Evolutionary conservation across 2,888 invertebrate genomes (phyloP).

Genomic region (Agonopterix subpropinquella): DNA sequence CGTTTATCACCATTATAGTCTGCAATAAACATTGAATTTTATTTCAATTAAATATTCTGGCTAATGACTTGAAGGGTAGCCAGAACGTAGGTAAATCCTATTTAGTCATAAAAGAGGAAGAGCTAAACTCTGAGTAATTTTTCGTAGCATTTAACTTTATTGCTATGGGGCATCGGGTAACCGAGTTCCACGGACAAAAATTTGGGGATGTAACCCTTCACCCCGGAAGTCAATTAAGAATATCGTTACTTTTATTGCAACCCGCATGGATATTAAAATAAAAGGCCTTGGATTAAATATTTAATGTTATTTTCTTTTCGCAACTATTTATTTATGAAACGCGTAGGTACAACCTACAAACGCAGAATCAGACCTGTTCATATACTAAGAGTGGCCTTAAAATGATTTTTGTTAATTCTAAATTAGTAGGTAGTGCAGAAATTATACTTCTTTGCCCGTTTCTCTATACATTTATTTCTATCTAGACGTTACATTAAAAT

Average conservation of each 20-base stretch:
- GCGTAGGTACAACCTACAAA: too few species aligned
- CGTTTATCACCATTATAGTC: not conserved
- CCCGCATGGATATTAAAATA: slow-evolving; percentile 4
- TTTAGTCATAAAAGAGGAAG: slow-evolving; percentile 7
- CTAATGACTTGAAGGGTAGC: slow-evolving; percentile 1
- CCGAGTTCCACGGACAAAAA: slow-evolving; percentile 5
- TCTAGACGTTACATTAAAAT: too few species aligned
- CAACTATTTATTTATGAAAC: too few species aligned
- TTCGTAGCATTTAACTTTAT: slow-evolving; percentile 13
- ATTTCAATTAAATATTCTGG: slow-evolving; percentile 2
- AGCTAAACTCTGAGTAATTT: slow-evolving; percentile 9
- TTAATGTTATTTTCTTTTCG: not conserved
- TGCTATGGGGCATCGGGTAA: slow-evolving; percentile 2
- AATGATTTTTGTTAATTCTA: too few species aligned
- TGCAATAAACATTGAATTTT: not conserved
- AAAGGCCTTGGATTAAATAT: not conserved
- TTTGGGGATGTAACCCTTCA: slow-evolving; percentile 8
- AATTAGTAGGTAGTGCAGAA: too few species aligned
- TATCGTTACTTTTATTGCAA: slow-evolving; percentile 6
- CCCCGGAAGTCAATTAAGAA: slow-evolving; percentile 8
- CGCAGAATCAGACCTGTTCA: too few species aligned
- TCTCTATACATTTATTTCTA: too few species aligned
- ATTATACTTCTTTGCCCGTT: too few species aligned
- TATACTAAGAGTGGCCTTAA: too few species aligned
- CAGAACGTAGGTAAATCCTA: slow-evolving; percentile 6